Evolutionary conservation across 53 echinoderm and acorn worm genomes (phyloP).

Genomic region (Arbacia lixula): DNA sequence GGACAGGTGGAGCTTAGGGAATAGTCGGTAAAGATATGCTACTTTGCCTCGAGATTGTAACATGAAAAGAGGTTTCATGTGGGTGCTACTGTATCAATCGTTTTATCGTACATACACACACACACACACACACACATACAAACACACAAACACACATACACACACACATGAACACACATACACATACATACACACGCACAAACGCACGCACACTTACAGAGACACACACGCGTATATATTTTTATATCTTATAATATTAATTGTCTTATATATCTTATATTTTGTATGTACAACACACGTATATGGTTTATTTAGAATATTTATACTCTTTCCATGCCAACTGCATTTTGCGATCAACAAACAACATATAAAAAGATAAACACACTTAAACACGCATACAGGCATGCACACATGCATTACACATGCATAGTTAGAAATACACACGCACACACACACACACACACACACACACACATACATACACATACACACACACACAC

Average conservation of each 20-base stretch:
- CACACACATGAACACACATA: conserved; percentile 1
- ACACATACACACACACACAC: not conserved
- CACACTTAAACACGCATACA: conserved; percentile 28
- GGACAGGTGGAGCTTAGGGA: no score
- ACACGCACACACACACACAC: conserved; percentile 26
- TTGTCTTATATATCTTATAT: no score
- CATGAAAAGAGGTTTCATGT: no score
- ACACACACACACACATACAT: not conserved
- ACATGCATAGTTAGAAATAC: not conserved
- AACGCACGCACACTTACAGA: conserved; percentile 23
- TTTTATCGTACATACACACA: not conserved
- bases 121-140: conserved; percentile 34
- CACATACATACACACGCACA: conserved; percentile 10
- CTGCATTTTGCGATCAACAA: no score
- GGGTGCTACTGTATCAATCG: no score
- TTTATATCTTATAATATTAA: no score
- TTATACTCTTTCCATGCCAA: no score
- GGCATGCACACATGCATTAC: not conserved
- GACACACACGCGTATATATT: not conserved
- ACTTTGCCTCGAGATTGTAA: no score
- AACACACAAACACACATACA: conserved; percentile 20
- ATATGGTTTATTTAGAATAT: no score
- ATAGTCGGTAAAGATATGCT: no score
- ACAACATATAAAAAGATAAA: conserved; percentile 1
- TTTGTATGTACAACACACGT: no score